Percentiles rank a stretch among this genome's conserved stretches.
Conservation (phyloP, 2,888 invertebrate genomes). For the Leucophenga maculata region DNA sequence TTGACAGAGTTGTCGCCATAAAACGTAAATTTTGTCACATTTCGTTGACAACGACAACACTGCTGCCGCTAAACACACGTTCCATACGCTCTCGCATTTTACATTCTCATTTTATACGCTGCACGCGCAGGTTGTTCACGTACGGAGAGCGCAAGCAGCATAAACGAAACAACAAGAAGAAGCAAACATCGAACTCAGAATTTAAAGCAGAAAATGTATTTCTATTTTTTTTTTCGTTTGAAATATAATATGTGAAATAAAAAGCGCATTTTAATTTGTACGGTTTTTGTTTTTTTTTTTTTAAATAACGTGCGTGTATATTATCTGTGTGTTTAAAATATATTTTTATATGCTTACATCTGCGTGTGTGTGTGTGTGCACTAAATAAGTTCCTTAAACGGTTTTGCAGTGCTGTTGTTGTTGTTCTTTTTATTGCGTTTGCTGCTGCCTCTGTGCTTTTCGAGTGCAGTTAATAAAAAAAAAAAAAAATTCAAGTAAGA, state of each 20-base stretch:
- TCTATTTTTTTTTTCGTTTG: constrained; percentile 36
- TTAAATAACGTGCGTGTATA: too few relatives aligned
- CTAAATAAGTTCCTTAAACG: constrained; percentile 18
- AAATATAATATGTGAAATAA: not conserved
- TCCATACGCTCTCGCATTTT: not conserved
- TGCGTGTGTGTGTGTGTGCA: too few relatives aligned
- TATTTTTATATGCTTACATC: too few relatives aligned
- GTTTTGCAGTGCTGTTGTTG: constrained; percentile 12
- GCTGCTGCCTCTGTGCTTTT: constrained; percentile 44
- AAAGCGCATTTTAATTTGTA: constrained; percentile 6
- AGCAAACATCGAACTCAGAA: constrained; percentile 24
- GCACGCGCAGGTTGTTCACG: not conserved
- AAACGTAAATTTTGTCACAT: not conserved
- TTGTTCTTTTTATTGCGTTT: constrained; percentile 39
- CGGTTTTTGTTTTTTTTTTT: too few relatives aligned
- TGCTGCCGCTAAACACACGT: not conserved
- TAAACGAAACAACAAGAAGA: constrained; percentile 34
- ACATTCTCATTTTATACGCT: constrained; percentile 1
- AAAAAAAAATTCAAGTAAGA: constrained; percentile 32
- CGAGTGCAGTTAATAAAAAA: constrained; percentile 48
- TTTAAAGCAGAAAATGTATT: constrained; percentile 38
- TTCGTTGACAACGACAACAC: not conserved
- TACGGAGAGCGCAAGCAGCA: constrained; percentile 22
- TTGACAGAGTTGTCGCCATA: not conserved
- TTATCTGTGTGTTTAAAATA: too few relatives aligned